Percentiles rank a stretch among this genome's conserved stretches.
Evolutionary conservation across 2,888 invertebrate species (phyloP).

Genomic region (Piscicola geometra): DNA sequence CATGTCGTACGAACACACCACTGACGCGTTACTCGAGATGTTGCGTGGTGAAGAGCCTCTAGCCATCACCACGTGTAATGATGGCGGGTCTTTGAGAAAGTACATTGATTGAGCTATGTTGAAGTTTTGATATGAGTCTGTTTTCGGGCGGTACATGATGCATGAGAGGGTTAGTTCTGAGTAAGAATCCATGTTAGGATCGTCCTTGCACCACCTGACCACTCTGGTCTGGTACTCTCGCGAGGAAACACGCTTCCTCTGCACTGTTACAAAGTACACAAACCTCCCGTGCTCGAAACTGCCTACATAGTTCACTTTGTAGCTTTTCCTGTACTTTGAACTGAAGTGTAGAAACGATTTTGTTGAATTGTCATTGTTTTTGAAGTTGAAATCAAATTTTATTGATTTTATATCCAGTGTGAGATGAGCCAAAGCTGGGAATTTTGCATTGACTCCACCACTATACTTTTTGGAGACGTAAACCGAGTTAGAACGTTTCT

Average conservation of each 20-base stretch:
- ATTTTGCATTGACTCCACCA: slow-evolving; percentile 8
- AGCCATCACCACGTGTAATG: slow-evolving; percentile 38
- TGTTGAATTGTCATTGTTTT: slow-evolving; percentile 5
- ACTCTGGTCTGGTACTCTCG: slow-evolving; percentile 46
- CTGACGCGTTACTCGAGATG: slow-evolving; percentile 33
- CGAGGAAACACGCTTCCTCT: slow-evolving; percentile 44
- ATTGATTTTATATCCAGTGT: not conserved
- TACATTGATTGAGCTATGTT: slow-evolving; percentile 40
- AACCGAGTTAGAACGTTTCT: slow-evolving; percentile 23
- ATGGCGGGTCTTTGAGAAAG: slow-evolving; percentile 35
- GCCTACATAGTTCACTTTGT: slow-evolving; percentile 48
- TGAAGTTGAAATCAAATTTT: not conserved
- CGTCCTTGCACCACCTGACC: slow-evolving; percentile 51
- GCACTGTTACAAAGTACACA: slow-evolving; percentile 50
- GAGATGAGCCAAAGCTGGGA: slow-evolving; percentile 8
- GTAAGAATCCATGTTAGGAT: slow-evolving; percentile 50
- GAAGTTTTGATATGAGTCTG: slow-evolving; percentile 24
- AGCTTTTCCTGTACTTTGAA: slow-evolving; percentile 24
- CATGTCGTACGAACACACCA: slow-evolving; percentile 42
- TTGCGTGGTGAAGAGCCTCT: slow-evolving; percentile 2
- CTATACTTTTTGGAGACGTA: slow-evolving; percentile 46
- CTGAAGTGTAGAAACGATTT: slow-evolving; percentile 32
- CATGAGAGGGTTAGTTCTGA: slow-evolving; percentile 51
- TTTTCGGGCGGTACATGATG: slow-evolving; percentile 30
- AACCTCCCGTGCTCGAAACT: slow-evolving; percentile 48